Percentiles rank a stretch among this genome's conserved stretches.
These are phyloP conservation scores for Mongoloraphidia duomilia DNA, from an alignment of 2,888 invertebrate genomes.

Conservation along the genomic window DNA sequence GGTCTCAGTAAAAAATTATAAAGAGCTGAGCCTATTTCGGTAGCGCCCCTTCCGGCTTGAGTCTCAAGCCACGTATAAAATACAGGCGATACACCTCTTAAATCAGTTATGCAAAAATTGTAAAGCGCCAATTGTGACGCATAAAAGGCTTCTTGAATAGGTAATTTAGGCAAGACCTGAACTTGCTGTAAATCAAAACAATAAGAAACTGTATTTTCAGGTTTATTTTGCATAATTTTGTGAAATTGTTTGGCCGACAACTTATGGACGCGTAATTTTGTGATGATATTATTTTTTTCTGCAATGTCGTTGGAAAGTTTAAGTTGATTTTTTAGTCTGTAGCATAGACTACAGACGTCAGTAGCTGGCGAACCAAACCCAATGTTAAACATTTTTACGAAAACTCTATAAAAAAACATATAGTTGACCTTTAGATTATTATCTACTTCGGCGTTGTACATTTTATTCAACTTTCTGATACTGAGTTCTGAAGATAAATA, in stretches of 20 bases:
- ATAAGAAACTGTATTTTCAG: slow-evolving; percentile 10
- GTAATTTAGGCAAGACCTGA: slow-evolving; percentile 15
- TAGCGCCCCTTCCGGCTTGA: slow-evolving; percentile 12
- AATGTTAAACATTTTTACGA: no score
- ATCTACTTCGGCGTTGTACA: no score
- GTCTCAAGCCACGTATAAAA: slow-evolving; percentile 16
- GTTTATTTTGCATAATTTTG: slow-evolving; percentile 10
- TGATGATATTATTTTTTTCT: slow-evolving; percentile 12
- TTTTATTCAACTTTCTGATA: no score
- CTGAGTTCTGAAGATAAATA: no score
- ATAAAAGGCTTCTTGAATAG: slow-evolving; percentile 18
- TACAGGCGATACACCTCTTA: slow-evolving; percentile 13
- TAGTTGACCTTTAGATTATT: not conserved
- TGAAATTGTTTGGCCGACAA: slow-evolving; percentile 15
- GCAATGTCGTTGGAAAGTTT: slow-evolving; percentile 12
- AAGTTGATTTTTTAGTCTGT: slow-evolving; percentile 12
- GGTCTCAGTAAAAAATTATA: slow-evolving; percentile 9
- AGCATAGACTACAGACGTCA: no score
- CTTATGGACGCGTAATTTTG: slow-evolving; percentile 14
- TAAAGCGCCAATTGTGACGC: slow-evolving; percentile 15
- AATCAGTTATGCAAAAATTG: slow-evolving; percentile 15
- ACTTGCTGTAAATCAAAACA: slow-evolving; percentile 20
- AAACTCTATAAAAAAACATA: not conserved
- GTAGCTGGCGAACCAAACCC: no score
- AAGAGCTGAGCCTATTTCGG: slow-evolving; percentile 15